These are phyloP conservation scores for Myanophis thanlyinensis DNA, from an alignment of 2,113 vertebrate genomes.

Conservation along the genomic window DNA sequence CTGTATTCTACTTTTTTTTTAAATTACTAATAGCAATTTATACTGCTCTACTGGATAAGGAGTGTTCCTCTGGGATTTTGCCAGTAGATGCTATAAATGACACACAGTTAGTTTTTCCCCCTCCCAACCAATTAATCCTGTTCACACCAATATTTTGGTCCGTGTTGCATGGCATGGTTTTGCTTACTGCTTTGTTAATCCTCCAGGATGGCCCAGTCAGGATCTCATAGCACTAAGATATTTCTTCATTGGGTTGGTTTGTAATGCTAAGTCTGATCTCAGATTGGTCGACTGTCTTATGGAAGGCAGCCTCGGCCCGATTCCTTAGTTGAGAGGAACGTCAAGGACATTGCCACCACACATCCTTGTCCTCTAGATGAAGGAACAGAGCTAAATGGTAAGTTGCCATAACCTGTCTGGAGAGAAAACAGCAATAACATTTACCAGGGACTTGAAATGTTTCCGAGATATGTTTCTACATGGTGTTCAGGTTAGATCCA, in stretches of 20 bases:
- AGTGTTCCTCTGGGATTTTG: neutral
- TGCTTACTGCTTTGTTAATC: neutral
- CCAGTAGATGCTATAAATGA: neutral
- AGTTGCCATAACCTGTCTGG: neutral
- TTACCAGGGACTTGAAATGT: neutral
- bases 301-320: neutral
- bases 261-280: neutral
- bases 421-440: neutral
- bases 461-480: neutral
- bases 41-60: neutral
- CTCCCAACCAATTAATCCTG: neutral
- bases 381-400: neutral
- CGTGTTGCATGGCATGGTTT: neutral
- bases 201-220: neutral
- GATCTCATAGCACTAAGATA: neutral
- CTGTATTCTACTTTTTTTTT: neutral
- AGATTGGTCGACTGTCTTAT: neutral
- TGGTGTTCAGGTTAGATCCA: neutral
- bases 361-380: neutral
- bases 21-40: neutral
- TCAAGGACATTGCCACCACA: neutral
- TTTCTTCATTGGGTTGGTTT: neutral
- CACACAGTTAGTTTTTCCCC: neutral
- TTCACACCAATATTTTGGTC: neutral
- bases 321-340: neutral